Evolutionary conservation across 1,140 invertebrate species (phyloP), one percentile per base, ranked within the genome.

Genomic region (Tetranychus cinnabarinus): DNA sequence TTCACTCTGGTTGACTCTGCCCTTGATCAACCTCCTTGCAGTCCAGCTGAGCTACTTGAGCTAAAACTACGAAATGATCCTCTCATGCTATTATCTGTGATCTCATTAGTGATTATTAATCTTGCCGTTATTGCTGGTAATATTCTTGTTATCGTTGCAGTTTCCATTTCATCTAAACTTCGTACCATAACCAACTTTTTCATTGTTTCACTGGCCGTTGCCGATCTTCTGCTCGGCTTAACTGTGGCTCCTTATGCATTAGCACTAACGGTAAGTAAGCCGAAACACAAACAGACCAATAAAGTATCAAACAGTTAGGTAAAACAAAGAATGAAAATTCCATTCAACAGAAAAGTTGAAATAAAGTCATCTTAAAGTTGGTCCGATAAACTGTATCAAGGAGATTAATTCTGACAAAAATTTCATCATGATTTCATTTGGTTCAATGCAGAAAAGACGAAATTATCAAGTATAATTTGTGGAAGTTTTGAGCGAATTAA

Each of bases 141-240:
- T 74, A 82, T 83, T 66, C 77, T 96, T 39, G 88, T 95, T 60
- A 90, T 95, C 68, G 78, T 86, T 58, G 88, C 90, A 58, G 89
- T 96, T 42, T 84, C 86, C 70, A 82, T 85, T 69, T 83, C 80
- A 33, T 81, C 82, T 48, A 91, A 91, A 71, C 77, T 93, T 56
- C 78, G 87, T 54, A 88, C 86, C 60, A 87, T 92, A 63, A 96
- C 90, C 48, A 96, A 96, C 73, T 79, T 90, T 69, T 93, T 95
- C 74, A 95, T 97, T 68, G 81, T 91, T 42, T 92, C 87, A 35
- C 76, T 96, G 64, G 91, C 90, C 0, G 82, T 91, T 1, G 87
- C 89, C 42, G 91, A 96, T 74, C 77, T 95, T 36, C 76, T 92
- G 68, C 86, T 96, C 10, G 89, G 89, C 0, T 72, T 91, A 2